A percentile compares a stretch with the other conserved stretches of the same genome.
phyloP scores from a whole-genome alignment of 2,113 vertebrate species.

The Ictidomys tridecemlineatus region DNA sequence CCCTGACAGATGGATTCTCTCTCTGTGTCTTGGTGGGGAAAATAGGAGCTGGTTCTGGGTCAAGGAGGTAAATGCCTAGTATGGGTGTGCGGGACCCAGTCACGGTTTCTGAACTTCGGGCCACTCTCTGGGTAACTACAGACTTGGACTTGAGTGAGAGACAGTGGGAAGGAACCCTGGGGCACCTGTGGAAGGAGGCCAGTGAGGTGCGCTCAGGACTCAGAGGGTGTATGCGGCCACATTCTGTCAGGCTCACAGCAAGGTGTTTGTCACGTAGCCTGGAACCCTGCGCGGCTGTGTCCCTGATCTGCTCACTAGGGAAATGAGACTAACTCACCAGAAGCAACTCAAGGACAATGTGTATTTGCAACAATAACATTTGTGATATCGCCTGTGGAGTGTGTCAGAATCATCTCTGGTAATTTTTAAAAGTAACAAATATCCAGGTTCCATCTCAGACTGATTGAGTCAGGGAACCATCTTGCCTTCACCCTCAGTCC shows the following conservation, averaged over 20 bases:
- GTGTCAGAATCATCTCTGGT: neutral
- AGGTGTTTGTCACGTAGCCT: too few species aligned
- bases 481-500: accelerated
- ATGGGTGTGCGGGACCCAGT: neutral
- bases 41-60: neutral
- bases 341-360: neutral
- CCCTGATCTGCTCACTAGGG: neutral
- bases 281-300: accelerated
- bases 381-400: neutral
- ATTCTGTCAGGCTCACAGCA: neutral
- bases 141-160: neutral
- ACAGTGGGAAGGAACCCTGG: neutral
- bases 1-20: neutral
- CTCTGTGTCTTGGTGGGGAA: neutral
- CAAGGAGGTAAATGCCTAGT: neutral
- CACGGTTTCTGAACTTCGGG: neutral
- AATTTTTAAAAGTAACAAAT: neutral
- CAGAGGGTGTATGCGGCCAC: neutral
- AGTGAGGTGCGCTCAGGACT: neutral
- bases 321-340: neutral
- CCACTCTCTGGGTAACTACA: neutral
- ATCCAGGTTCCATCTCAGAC: neutral
- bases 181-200: neutral
- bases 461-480: neutral
- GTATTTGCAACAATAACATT: neutral